phyloP scores from a whole-genome alignment of 1,140 invertebrate genomes.

The Paracyclopina nana region DNA sequence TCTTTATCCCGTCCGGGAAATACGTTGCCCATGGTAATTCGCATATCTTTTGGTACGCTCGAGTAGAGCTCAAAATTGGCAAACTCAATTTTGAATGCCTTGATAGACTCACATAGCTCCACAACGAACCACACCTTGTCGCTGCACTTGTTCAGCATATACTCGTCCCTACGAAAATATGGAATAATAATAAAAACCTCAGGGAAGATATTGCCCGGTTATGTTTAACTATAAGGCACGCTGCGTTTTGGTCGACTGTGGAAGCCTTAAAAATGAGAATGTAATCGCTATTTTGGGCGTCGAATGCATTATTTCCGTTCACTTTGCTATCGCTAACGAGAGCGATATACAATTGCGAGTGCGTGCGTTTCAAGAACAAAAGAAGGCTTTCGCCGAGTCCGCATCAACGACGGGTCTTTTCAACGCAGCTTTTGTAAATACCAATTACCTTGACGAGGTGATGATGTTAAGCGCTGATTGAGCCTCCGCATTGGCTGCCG shows the following conservation, averaged over 20 bases:
- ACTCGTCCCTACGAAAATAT: slow-evolving; percentile 58
- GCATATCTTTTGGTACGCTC: slow-evolving; percentile 77
- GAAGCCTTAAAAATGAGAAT: too few relatives aligned
- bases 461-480: slow-evolving; percentile 41
- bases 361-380: too few relatives aligned
- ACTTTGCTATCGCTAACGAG: too few relatives aligned
- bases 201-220: not conserved
- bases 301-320: too few relatives aligned
- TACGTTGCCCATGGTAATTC: slow-evolving; percentile 63
- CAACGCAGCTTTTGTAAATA: not conserved
- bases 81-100: slow-evolving; percentile 65
- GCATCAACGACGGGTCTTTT: not conserved
- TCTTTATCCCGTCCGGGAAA: slow-evolving; percentile 57
- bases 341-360: too few relatives aligned
- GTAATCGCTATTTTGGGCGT: too few relatives aligned
- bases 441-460: slow-evolving; percentile 7
- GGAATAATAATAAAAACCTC: not conserved
- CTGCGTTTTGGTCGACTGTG: too few relatives aligned
- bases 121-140: slow-evolving; percentile 82
- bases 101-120: slow-evolving; percentile 90
- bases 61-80: slow-evolving; percentile 97
- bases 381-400: too few relatives aligned
- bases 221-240: not conserved
- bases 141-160: slow-evolving; percentile 89
- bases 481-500: slow-evolving; percentile 74